These are phyloP conservation scores for Pseudolaguvia tuberculata DNA, from an alignment of 2,113 vertebrate species.

Conservation along the genomic window DNA sequence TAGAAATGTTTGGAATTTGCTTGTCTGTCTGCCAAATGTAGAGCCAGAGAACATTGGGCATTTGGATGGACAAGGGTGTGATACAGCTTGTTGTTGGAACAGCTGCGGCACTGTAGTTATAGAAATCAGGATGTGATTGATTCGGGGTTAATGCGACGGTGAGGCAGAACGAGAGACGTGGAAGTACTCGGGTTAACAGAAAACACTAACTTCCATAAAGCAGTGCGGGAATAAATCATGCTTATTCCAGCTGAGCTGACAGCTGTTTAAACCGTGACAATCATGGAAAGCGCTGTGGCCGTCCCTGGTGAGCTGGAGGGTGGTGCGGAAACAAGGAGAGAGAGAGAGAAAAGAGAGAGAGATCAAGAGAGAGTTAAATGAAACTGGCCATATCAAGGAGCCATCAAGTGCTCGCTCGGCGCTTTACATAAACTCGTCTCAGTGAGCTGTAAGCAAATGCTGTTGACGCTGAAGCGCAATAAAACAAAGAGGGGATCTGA, in stretches of 20 bases:
- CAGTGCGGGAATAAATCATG: constrained; percentile 98
- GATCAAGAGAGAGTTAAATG: constrained; percentile 44
- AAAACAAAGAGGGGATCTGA: constrained; percentile 84
- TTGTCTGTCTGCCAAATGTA: too few relatives aligned
- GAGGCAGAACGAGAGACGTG: constrained; percentile 61
- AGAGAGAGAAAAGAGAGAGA: constrained; percentile 57
- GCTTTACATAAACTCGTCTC: constrained; percentile 90
- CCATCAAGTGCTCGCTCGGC: constrained; percentile 69
- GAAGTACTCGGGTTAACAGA: constrained; percentile 74
- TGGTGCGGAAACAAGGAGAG: constrained; percentile 55
- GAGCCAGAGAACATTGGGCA: neutral
- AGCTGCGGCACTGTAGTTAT: constrained; percentile 59
- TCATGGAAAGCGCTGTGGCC: constrained; percentile 84
- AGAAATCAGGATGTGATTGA: constrained; percentile 77
- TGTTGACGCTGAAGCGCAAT: constrained; percentile 93
- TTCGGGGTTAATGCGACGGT: constrained; percentile 75
- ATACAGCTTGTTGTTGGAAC: constrained; percentile 41
- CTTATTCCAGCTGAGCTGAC: constrained; percentile 91
- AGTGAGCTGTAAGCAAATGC: constrained; percentile 94
- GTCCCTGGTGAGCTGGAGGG: constrained; percentile 88
- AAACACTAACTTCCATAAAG: constrained; percentile 76
- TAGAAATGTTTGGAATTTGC: too few relatives aligned
- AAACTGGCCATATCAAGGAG: constrained; percentile 79
- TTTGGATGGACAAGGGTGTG: neutral
- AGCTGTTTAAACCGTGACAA: constrained; percentile 96